Conservation (phyloP, 1,140 invertebrate species). For the Bombus turneri region DNA sequence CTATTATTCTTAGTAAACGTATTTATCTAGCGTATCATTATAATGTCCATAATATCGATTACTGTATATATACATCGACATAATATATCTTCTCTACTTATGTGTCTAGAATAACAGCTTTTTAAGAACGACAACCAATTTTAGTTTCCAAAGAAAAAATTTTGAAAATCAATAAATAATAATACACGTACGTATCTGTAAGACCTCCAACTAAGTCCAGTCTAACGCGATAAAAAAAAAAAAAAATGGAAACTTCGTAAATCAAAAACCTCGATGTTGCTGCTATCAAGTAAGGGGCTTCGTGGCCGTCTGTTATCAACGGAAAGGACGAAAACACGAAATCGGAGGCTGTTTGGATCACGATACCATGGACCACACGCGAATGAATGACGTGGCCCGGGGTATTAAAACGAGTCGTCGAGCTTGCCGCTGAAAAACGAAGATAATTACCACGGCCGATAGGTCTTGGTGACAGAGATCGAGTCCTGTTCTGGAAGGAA, state of each 20-base stretch:
- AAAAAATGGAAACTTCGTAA: not conserved
- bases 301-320: not conserved
- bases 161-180: no score
- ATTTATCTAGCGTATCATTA: no score
- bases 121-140: no score
- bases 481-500: not conserved
- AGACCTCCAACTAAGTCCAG: no score
- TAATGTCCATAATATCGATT: no score
- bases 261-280: not conserved
- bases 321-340: not conserved
- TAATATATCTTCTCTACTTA: no score
- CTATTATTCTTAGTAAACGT: not conserved
- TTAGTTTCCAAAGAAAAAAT: no score
- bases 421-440: constrained; percentile 33
- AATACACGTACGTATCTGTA: no score
- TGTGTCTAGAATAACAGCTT: no score
- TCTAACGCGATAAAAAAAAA: no score
- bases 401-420: constrained; percentile 30
- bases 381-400: not conserved
- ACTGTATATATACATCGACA: no score
- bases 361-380: constrained; percentile 51
- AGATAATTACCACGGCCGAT: constrained; percentile 43
- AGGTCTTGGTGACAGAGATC: constrained; percentile 24
- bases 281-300: not conserved
- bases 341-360: not conserved